Evolutionary conservation across 2,888 invertebrate genomes (phyloP).

Genomic region (Apamea anceps): DNA sequence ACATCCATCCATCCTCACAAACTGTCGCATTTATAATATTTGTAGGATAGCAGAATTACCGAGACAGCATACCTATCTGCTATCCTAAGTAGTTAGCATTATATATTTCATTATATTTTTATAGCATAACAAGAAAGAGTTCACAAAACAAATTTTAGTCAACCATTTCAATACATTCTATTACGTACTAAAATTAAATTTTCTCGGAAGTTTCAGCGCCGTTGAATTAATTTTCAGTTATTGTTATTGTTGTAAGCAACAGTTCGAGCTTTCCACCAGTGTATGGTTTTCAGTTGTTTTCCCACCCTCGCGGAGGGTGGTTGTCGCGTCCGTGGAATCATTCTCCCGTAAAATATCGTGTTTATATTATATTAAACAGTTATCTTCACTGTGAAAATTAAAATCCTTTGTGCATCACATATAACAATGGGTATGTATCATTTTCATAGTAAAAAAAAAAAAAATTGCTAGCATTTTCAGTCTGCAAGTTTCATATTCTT

Average conservation of each 20-base stretch:
- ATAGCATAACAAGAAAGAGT: neutral
- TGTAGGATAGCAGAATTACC: neutral
- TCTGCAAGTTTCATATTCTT: slow-evolving; percentile 2
- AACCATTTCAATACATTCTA: neutral
- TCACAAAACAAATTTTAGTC: neutral
- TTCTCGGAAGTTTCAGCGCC: neutral
- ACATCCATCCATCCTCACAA: no score
- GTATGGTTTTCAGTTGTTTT: slow-evolving; percentile 60
- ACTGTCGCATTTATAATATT: no score
- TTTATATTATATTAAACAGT: slow-evolving; percentile 1
- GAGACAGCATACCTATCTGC: neutral
- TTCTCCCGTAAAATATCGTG: slow-evolving; percentile 23
- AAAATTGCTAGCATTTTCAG: neutral
- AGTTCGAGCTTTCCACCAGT: slow-evolving; percentile 27
- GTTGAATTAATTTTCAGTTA: slow-evolving; percentile 23
- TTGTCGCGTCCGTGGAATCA: slow-evolving; percentile 40
- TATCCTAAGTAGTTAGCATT: no score
- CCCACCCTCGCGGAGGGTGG: slow-evolving; percentile 65
- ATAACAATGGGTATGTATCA: slow-evolving; percentile 46
- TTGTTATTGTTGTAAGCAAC: slow-evolving; percentile 26
- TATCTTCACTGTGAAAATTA: neutral
- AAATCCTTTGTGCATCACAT: neutral
- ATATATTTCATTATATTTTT: neutral
- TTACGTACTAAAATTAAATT: neutral
- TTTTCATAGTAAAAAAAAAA: neutral